Base-by-base conservation (phyloP, 1,140 invertebrate species). In the Ceratosolen solmsi region DNA sequence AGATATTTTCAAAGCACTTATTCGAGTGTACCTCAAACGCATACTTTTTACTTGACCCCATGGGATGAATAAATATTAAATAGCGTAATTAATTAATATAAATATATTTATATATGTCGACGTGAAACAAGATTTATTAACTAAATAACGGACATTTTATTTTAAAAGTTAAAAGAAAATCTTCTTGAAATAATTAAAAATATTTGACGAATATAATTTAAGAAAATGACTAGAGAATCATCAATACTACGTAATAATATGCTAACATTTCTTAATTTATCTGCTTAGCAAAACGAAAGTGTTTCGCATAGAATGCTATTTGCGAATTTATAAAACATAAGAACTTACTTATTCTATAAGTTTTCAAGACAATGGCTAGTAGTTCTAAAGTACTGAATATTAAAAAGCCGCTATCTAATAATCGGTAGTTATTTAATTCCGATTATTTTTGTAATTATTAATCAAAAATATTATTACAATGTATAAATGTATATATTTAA, bases 231-330 rank as follows among this genome's bases (percentile, higher is more conserved):
- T 33, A 33, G 1, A 20, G 17, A 63, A 63, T 17, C 27, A 63
- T 33, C 17, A 8, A 60, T 33, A 17, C 22, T 38, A 22, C 8
- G 20, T 38, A 38, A 38, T 22, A 68, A 68, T 68, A 38, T 68
- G 3, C 4, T 68, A 33, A 68, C 63, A 38, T 38, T 68, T n/a
- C 20, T 38, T 68, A 65, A 3, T 65, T 36, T 38, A 33, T 2
- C 38, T 68, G n/a, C n/a, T 68, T 68, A 38, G 36, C 5, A 68
- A 68, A 68, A n/a, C 60, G 60, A 27, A 38, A 68, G 63, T 38
- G 15, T 68, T 22, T 68, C 17, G 36, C 1, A 33, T n/a, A 22
- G 36, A 38, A 25, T 68, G 33, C 13, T 13, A 68, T 68, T 68
- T n/a, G 20, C 13, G 30, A 36, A 38, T 68, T n/a, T 38, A 38